Evolutionary conservation across 2,113 vertebrate genomes (phyloP).

Genomic region (Emydocephalus ijimae): DNA sequence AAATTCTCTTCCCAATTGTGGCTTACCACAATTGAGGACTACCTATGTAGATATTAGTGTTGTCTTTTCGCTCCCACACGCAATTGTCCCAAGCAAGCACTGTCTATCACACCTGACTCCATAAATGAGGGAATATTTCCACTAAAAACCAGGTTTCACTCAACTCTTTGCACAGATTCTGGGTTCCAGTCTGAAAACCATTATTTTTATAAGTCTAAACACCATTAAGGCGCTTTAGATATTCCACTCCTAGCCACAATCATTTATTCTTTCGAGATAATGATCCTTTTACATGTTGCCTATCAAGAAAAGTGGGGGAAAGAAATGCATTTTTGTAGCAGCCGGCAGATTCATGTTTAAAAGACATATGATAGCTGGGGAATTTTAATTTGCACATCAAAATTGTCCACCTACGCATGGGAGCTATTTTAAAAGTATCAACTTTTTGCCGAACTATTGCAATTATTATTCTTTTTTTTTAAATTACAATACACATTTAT

Average conservation of each 20-base stretch:
- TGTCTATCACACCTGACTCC: neutral
- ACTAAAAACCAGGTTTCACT: neutral
- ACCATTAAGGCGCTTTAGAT: neutral
- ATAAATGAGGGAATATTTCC: neutral
- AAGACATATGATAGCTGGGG: constrained; percentile 23
- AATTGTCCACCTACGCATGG: constrained; percentile 9
- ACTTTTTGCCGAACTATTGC: constrained; percentile 37
- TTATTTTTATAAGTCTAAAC: neutral
- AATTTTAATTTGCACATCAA: constrained; percentile 14
- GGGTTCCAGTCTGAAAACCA: neutral
- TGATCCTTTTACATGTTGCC: neutral
- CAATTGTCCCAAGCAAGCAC: neutral
- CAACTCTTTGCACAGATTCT: neutral
- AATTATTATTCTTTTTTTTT: constrained; percentile 21
- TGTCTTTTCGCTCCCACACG: rapidly evolving
- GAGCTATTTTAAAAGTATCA: constrained; percentile 46
- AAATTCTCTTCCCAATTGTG: too few species aligned
- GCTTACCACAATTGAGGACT: too few species aligned
- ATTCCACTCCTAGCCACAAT: constrained; percentile 6
- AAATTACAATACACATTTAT: constrained; percentile 4
- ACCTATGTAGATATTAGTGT: too few species aligned
- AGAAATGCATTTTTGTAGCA: neutral
- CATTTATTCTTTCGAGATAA: neutral
- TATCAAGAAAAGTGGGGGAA: neutral
- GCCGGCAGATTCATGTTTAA: constrained; percentile 9